Evolutionary conservation across 2,888 invertebrate species (phyloP).

Genomic region (Lycocerus yunnanus): DNA sequence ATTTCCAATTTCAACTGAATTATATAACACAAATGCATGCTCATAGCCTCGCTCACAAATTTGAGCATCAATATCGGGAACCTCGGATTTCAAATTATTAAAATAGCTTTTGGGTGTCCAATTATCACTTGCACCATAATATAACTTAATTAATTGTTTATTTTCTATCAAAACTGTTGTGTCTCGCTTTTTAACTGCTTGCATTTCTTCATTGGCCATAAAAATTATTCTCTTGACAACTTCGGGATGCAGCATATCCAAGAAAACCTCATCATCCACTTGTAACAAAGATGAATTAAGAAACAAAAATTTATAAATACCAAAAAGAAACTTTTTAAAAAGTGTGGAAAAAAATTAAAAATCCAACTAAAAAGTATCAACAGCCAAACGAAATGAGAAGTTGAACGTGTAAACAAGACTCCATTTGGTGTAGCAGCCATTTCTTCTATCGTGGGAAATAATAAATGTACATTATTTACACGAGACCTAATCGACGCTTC

Average conservation of each 20-base stretch:
- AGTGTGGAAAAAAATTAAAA: conserved; percentile 60
- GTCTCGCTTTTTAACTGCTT: conserved; percentile 71
- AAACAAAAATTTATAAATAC: conserved; percentile 60
- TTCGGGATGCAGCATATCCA: conserved; percentile 62
- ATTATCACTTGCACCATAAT: conserved; percentile 78
- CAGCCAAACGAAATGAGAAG: conserved; percentile 56
- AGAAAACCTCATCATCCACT: conserved; percentile 51
- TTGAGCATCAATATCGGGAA: conserved; percentile 65
- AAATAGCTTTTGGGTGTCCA: conserved; percentile 83
- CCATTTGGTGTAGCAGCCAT: conserved; percentile 80
- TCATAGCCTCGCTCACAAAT: conserved; percentile 64
- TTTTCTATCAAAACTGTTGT: conserved; percentile 62
- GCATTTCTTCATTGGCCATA: conserved; percentile 81
- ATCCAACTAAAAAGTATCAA: conserved; percentile 55
- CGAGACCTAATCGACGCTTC: conserved; percentile 59
- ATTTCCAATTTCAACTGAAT: conserved; percentile 62
- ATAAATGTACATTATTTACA: conserved; percentile 67
- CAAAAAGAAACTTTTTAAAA: conserved; percentile 59
- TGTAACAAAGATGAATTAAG: conserved; percentile 58
- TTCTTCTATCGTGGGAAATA: conserved; percentile 86
- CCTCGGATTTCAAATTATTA: conserved; percentile 63
- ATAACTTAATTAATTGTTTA: conserved; percentile 71
- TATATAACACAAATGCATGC: conserved; percentile 82
- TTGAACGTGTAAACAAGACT: conserved; percentile 63
- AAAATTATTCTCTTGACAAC: conserved; percentile 68